A percentile compares a stretch with the other conserved stretches of the same genome.
phyloP scores from a whole-genome alignment of 2,113 vertebrate genomes.

The Thinocorus orbignyianus region DNA sequence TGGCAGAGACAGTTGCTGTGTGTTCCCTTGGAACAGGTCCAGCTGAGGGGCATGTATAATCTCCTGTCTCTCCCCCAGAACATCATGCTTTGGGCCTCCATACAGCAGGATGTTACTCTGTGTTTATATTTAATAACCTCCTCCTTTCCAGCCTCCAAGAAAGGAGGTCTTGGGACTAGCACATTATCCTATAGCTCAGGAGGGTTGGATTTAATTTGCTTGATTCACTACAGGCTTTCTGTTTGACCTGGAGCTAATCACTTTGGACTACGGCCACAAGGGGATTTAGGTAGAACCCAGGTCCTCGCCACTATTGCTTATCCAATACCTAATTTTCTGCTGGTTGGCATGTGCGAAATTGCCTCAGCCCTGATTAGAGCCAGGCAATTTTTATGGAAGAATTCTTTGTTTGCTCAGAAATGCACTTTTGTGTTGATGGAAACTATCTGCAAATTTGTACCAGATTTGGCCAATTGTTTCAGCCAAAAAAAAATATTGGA shows the following conservation, averaged over 20 bases:
- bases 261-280: conserved; percentile 46
- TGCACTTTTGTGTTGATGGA: conserved; percentile 61
- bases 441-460: conserved; percentile 70
- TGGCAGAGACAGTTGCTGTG: not conserved
- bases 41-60: accelerated
- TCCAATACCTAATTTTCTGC: conserved; percentile 60
- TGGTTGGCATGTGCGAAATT: conserved; percentile 62
- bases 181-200: conserved; percentile 9
- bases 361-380: conserved; percentile 54
- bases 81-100: not conserved
- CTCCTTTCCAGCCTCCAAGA: not conserved
- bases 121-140: conserved; percentile 37
- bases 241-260: conserved; percentile 55
- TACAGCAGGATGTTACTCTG: conserved; percentile 3
- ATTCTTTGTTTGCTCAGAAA: conserved; percentile 64
- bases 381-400: conserved; percentile 66
- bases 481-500: conserved; percentile 56
- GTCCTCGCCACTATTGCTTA: conserved; percentile 16
- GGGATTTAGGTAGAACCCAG: conserved; percentile 57
- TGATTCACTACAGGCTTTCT: conserved; percentile 58
- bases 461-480: conserved; percentile 64
- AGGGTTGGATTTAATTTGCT: conserved; percentile 59
- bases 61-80: not conserved
- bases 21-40: not conserved
- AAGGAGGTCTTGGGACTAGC: conserved; percentile 28